These are phyloP conservation scores for Papilio helenus DNA, from an alignment of 1,140 invertebrate genomes.

Conservation along the genomic window DNA sequence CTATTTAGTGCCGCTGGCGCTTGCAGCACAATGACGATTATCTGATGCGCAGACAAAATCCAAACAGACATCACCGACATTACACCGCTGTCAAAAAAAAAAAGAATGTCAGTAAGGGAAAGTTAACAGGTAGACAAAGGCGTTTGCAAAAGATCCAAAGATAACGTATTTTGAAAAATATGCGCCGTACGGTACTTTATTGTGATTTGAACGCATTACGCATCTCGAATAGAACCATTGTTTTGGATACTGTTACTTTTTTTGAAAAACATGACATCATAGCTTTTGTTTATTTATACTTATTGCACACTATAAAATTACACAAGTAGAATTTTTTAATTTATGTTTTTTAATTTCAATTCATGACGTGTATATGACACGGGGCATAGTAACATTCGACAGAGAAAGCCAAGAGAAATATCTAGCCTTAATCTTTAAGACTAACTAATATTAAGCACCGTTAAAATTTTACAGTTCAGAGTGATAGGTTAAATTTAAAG, in stretches of 20 bases:
- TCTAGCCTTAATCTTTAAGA: neutral
- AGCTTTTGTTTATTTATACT: conserved; percentile 39
- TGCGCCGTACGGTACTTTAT: conserved; percentile 63
- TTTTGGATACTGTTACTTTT: conserved; percentile 53
- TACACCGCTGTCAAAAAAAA: conserved; percentile 55
- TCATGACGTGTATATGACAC: no score
- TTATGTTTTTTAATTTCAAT: no score
- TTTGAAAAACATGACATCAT: conserved; percentile 45
- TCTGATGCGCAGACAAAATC: conserved; percentile 61
- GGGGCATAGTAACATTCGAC: no score
- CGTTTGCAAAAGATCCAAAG: conserved; percentile 51
- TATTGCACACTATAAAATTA: neutral
- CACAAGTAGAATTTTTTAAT: neutral
- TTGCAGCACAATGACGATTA: conserved; percentile 67
- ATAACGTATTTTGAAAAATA: conserved; percentile 63
- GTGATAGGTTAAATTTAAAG: neutral
- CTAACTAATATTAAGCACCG: neutral
- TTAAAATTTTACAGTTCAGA: neutral
- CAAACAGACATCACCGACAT: conserved; percentile 62
- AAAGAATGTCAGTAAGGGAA: conserved; percentile 63
- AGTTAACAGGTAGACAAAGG: conserved; percentile 65
- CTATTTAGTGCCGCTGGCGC: conserved; percentile 57
- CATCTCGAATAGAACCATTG: conserved; percentile 44
- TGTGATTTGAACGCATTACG: conserved; percentile 49
- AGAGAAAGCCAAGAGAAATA: neutral